Evolutionary conservation across 1,140 invertebrate species (phyloP).

Genomic region (Prorops nasuta): DNA sequence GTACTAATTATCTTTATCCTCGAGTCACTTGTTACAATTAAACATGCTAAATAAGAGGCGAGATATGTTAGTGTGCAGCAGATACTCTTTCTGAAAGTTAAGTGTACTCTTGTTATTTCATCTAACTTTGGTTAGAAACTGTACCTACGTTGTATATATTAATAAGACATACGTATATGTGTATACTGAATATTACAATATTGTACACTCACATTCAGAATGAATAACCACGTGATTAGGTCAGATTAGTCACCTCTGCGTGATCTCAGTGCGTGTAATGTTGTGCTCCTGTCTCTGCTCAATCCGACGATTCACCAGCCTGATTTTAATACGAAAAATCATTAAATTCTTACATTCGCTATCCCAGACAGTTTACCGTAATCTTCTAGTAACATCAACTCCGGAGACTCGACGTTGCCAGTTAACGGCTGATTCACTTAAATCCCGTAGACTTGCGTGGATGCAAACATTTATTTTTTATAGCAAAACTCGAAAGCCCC

Average conservation of each 20-base stretch:
- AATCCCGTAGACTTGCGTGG: no score
- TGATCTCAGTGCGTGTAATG: constrained; percentile 68
- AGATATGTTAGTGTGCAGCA: constrained; percentile 15
- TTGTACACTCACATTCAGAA: constrained; percentile 15
- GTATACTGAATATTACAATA: background rate
- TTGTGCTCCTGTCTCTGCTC: constrained; percentile 69
- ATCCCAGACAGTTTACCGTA: no score
- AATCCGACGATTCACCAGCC: constrained; percentile 68
- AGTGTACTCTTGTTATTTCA: constrained; percentile 8
- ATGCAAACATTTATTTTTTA: no score
- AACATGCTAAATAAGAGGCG: constrained; percentile 20
- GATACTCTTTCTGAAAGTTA: constrained; percentile 24
- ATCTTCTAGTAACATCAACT: no score
- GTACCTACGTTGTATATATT: no score
- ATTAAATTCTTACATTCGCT: no score
- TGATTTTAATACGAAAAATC: constrained; percentile 41
- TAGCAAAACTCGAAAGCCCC: no score
- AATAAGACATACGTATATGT: no score
- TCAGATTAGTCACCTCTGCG: constrained; percentile 62
- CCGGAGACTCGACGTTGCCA: no score
- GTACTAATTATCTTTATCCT: constrained; percentile 5
- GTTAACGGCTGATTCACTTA: no score
- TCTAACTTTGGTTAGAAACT: no score
- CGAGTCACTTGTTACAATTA: constrained; percentile 2
- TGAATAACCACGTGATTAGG: constrained; percentile 27